phyloP scores from a whole-genome alignment of 2,888 invertebrate genomes.

The Gymnosoma rotundatum region DNA sequence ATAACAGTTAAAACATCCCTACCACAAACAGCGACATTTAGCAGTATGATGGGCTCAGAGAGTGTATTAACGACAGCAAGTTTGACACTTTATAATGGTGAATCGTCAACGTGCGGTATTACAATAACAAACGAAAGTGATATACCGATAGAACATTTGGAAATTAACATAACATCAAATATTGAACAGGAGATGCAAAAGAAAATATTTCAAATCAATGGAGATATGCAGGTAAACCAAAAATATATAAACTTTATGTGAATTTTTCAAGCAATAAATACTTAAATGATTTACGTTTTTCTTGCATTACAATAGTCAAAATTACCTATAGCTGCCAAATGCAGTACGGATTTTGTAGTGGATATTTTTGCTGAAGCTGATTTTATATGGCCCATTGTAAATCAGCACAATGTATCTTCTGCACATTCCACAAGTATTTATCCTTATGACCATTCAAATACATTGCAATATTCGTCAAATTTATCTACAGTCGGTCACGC shows the following conservation, averaged over 20 bases:
- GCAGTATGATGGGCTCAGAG: too few relatives aligned
- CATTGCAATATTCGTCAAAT: too few relatives aligned
- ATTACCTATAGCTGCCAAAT: constrained; percentile 89
- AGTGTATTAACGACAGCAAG: constrained; percentile 92
- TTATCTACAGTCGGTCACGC: too few relatives aligned
- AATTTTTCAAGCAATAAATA: neutral
- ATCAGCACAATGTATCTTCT: too few relatives aligned
- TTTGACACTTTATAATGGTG: constrained; percentile 92
- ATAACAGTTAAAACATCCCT: too few relatives aligned
- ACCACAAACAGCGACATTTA: too few relatives aligned
- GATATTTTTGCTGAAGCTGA: too few relatives aligned
- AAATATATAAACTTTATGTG: neutral
- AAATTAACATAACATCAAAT: constrained; percentile 89
- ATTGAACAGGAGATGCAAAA: constrained; percentile 88
- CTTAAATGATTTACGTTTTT: neutral
- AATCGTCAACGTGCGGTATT: constrained; percentile 91
- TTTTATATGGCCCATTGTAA: too few relatives aligned
- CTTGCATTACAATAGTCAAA: constrained; percentile 83
- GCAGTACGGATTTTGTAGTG: constrained; percentile 88
- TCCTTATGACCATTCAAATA: too few relatives aligned
- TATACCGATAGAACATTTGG: constrained; percentile 89
- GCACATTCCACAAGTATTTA: too few relatives aligned
- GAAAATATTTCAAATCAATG: too few relatives aligned
- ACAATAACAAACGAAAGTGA: constrained; percentile 91
- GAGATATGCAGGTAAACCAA: constrained; percentile 84